These are phyloP conservation scores for Montipora sp. DNA, from an alignment of 64 coral and sea anemone species.

Conservation along the genomic window DNA sequence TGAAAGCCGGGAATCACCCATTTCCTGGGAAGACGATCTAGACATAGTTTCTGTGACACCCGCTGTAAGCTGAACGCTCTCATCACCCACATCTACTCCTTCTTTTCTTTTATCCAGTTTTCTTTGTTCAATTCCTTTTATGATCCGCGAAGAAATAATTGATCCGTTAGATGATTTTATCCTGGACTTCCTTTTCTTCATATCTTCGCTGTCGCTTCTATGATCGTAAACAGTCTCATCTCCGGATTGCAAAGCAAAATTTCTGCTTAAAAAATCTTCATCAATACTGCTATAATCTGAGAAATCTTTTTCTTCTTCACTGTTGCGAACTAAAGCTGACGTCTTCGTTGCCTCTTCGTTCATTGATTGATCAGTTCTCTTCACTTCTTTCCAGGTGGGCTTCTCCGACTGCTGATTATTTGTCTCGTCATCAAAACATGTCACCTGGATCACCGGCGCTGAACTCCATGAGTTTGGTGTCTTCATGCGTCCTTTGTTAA, in stretches of 20 bases:
- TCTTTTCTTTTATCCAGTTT: not conserved
- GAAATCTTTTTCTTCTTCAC: not conserved
- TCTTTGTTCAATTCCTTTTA: not conserved
- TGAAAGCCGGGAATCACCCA: not conserved
- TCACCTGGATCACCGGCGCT: slow-evolving; percentile 5
- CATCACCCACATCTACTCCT: not conserved
- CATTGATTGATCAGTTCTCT: not conserved
- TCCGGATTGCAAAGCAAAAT: not conserved
- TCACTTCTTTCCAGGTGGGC: not conserved
- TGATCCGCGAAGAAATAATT: not conserved
- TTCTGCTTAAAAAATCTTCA: not conserved
- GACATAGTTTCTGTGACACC: not conserved
- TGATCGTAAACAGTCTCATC: not conserved
- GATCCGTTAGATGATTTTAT: slow-evolving; percentile 7
- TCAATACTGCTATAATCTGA: not conserved
- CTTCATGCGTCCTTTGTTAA: not conserved
- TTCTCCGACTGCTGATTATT: slow-evolving; percentile 22
- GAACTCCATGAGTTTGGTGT: not conserved
- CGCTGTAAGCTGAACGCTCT: not conserved
- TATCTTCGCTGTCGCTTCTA: not conserved
- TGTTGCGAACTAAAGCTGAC: not conserved
- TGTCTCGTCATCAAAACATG: slow-evolving; percentile 22
- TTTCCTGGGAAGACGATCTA: not conserved
- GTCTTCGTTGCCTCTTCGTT: not conserved
- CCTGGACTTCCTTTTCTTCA: not conserved